A percentile compares a stretch with the other conserved stretches of the same genome.
phyloP scores from a whole-genome alignment of 2,888 invertebrate species.

The Meghimatium bilineatum region DNA sequence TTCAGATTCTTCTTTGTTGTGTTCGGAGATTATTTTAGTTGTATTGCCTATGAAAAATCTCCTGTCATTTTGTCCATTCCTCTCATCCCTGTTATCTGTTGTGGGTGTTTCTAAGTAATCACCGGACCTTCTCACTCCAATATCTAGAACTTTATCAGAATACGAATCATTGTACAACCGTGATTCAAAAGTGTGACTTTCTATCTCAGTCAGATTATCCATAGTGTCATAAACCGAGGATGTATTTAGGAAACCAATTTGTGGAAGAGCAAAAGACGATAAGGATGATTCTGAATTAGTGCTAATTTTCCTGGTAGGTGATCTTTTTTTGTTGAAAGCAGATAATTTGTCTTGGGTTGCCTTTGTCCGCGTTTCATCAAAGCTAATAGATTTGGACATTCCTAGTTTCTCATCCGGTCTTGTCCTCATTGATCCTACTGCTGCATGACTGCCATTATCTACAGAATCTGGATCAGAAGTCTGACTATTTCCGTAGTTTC shows the following conservation, averaged over 20 bases:
- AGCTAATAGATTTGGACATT: slow-evolving; percentile 20
- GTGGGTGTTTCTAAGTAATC: neutral
- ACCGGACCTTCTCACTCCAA: neutral
- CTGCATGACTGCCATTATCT: too few species aligned
- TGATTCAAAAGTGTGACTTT: neutral
- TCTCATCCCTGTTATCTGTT: neutral
- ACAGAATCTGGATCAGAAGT: neutral
- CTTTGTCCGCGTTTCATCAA: slow-evolving; percentile 10
- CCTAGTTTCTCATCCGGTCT: neutral
- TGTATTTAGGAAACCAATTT: neutral
- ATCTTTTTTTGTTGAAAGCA: neutral
- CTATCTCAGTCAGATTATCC: slow-evolving; percentile 9
- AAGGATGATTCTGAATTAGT: slow-evolving; percentile 14
- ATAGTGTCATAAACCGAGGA: slow-evolving; percentile 8
- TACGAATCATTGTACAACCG: neutral
- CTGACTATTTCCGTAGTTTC: neutral
- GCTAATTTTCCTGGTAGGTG: slow-evolving; percentile 15
- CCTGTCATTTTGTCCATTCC: too few species aligned
- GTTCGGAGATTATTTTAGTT: neutral
- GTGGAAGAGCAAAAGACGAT: neutral
- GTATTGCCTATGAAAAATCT: too few species aligned
- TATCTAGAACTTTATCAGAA: neutral
- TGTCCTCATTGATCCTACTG: neutral
- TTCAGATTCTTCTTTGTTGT: neutral
- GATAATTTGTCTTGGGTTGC: neutral